A percentile compares a stretch with the other conserved stretches of the same genome.
These are phyloP conservation scores for Microtus oregoni DNA, from an alignment of 2,113 vertebrate genomes.

Conservation along the genomic window DNA sequence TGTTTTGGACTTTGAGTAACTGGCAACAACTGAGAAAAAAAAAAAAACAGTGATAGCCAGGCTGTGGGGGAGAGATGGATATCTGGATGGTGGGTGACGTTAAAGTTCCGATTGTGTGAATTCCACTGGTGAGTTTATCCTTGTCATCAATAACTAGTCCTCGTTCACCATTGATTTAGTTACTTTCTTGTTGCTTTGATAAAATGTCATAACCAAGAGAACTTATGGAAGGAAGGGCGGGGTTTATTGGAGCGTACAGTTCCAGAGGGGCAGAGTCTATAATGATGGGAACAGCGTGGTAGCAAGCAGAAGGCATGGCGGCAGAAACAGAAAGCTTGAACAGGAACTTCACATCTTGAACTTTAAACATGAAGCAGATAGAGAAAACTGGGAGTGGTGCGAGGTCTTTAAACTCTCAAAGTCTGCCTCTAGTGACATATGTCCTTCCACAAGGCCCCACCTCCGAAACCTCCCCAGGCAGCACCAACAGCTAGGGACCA, in stretches of 20 bases:
- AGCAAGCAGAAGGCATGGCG: not conserved
- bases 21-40: not conserved
- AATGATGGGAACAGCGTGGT: no score
- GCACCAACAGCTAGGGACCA: not conserved
- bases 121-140: slow-evolving; percentile 14
- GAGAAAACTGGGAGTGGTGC: not conserved
- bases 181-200: not conserved
- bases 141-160: slow-evolving; percentile 29
- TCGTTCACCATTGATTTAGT: not conserved
- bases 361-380: not conserved
- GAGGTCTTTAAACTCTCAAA: not conserved
- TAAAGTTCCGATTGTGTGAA: slow-evolving; percentile 46
- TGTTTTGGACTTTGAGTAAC: slow-evolving; percentile 22
- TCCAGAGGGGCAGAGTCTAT: no score
- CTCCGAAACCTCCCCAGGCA: not conserved
- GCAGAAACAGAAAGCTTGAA: not conserved
- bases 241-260: not conserved
- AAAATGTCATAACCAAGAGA: not conserved
- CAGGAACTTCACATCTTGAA: not conserved
- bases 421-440: not conserved
- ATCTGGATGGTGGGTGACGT: slow-evolving; percentile 25
- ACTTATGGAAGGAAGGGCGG: no score
- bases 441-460: not conserved
- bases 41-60: not conserved
- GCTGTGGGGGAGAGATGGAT: not conserved